Base-by-base conservation (phyloP, 2,888 invertebrate species). In the Nymphalis c-album region DNA sequence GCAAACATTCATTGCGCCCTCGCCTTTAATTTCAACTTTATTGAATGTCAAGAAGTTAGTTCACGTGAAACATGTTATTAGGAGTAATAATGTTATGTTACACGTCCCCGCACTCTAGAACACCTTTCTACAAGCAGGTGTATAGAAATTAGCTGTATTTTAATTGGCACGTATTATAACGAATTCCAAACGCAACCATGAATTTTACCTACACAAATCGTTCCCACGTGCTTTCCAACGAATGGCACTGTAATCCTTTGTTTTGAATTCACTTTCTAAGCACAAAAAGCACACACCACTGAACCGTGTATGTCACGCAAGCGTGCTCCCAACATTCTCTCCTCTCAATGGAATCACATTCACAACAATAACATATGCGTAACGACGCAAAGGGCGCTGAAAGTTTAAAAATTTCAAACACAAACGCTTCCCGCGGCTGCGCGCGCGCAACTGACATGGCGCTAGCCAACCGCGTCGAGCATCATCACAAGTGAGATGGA, bases 361-460 rank as follows among this genome's bases (percentile, higher is more conserved):
- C 70, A 67, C 69, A 69, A 64, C n/a, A 58, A 45, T 62, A 72
- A 71, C 63, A 67, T 64, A 55, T 60, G 50, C 48, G 46, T 58
- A 63, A 45, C 20, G 18, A 20, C 13, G 22, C 57, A 64, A 64
- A 46, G 63, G 58, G 66, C 67, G 63, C 67, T 62, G 26, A 63
- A 64, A 60, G 67, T 68, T 70, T 81, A 75, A 75, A 80, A 84
- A 80, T 75, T 76, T 78, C 77, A 76, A 79, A 85, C 85, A 83
- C 88, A 85, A 76, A 80, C 86, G 78, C 78, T 80, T 82, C 80
- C 75, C 77, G 77, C 81, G 81, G 78, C 80, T 81, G 90, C 91
- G 90, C 83, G 76, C 82, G 88, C 87, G 87, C 90, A 86, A 91
- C 91, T 91, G 82, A 81, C 82, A 80, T 75, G 71, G 78, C 75